Base-by-base conservation (phyloP, 1,140 invertebrate genomes). In the Diorhabda elongata region DNA sequence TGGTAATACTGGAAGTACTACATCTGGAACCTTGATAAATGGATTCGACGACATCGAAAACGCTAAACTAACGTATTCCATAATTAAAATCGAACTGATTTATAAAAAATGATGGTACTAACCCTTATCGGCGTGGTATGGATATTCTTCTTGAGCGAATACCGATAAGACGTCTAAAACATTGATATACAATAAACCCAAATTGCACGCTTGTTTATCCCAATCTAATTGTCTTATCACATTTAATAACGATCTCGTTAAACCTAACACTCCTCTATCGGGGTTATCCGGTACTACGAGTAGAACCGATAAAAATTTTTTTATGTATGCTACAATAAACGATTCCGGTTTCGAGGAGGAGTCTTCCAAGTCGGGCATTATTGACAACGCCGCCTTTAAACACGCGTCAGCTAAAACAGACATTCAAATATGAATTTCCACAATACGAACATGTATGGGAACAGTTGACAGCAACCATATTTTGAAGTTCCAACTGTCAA, bases 221-320 rank as follows among this genome's bases (percentile, higher is more conserved):
- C 92, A 93, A 0, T 81, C 80, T 75, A 88, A 91, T 71, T 88
- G 86, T 74, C 90, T 87, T 8, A 94, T 81, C 3, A 89, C 86
- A 73, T 94, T 93, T 3, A 95, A 78, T 5, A 96, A 80, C 4
- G 88, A 86, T 70, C 91, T 84, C 61, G 92, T 83, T 56, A 96
- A 84, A 81, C 93, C 94, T 5, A 96, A 79, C 41, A 91, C 89
- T 8, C 91, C 91, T 72, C 91, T 87, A 71, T 94, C 94, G 41
- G 95, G 93, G 80, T 92, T 94, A 80, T 98, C 95, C 5, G 95
- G 95, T 43, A 96, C 89, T 61, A 96, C 85, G 42, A 98, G 81
- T 41, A 98, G 83, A 4, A 90, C 92, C 0, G 94, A 94, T 58
- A 97, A 81, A 80, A 97, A 91, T 79, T 92, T 88, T 59, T 87